A percentile compares a stretch with the other conserved stretches of the same genome.
phyloP scores from a whole-genome alignment of 2,888 invertebrate species.

The Metellina segmentata region DNA sequence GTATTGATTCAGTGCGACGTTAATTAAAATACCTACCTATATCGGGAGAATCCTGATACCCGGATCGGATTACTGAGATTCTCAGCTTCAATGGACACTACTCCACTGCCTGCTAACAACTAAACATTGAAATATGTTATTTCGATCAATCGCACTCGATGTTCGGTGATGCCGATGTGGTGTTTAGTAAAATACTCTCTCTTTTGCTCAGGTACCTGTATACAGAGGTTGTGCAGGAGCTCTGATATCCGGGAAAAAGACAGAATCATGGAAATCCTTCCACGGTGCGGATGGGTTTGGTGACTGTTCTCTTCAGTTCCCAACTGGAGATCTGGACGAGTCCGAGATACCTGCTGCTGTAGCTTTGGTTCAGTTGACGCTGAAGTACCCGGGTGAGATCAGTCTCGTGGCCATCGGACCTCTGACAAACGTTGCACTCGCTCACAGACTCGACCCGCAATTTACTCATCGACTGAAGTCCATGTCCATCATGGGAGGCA shows the following conservation, averaged over 20 bases:
- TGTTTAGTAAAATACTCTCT: not conserved
- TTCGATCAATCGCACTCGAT: too few relatives aligned
- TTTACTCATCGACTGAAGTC: slow-evolving; percentile 79
- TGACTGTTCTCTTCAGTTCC: slow-evolving; percentile 76
- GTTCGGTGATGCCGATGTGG: too few relatives aligned
- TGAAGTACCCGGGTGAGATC: slow-evolving; percentile 79
- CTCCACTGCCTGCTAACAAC: too few relatives aligned
- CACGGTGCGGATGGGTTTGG: slow-evolving; percentile 77
- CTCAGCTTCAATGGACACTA: too few relatives aligned
- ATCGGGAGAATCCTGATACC: too few relatives aligned
- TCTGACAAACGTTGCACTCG: slow-evolving; percentile 82
- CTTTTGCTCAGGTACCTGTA: slow-evolving; percentile 78
- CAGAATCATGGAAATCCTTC: slow-evolving; percentile 7
- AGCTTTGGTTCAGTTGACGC: slow-evolving; percentile 78
- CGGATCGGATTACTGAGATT: too few relatives aligned
- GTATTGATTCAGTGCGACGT: too few relatives aligned
- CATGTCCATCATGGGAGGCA: slow-evolving; percentile 78
- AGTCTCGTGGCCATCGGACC: slow-evolving; percentile 81
- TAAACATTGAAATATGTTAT: too few relatives aligned
- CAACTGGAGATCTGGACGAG: slow-evolving; percentile 77
- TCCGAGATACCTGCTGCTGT: slow-evolving; percentile 78
- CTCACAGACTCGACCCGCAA: slow-evolving; percentile 81
- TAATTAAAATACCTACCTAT: too few relatives aligned
- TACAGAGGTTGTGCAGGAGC: slow-evolving; percentile 79
- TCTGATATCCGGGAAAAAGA: slow-evolving; percentile 54